These are phyloP conservation scores for Wasmannia auropunctata DNA, from an alignment of 1,140 invertebrate genomes.

Conservation along the genomic window DNA sequence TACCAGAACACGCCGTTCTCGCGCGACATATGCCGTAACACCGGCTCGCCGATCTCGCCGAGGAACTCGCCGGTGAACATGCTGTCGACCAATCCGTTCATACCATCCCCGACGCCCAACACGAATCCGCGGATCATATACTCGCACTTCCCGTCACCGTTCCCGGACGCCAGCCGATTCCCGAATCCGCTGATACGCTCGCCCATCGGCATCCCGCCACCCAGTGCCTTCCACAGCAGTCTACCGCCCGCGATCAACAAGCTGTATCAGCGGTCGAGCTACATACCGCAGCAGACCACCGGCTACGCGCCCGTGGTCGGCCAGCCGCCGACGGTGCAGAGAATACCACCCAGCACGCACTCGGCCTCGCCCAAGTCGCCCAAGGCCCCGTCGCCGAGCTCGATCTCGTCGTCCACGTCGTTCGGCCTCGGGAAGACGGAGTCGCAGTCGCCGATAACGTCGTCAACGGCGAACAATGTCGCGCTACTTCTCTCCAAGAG, in stretches of 20 bases:
- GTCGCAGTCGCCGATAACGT: slow-evolving; percentile 59
- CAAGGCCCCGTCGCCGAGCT: slow-evolving; percentile 69
- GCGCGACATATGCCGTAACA: slow-evolving; percentile 78
- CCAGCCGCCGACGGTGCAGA: slow-evolving; percentile 80
- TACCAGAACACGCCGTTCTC: slow-evolving; percentile 80
- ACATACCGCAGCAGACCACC: slow-evolving; percentile 78
- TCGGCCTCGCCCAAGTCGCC: slow-evolving; percentile 79
- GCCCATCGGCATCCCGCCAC: slow-evolving; percentile 78
- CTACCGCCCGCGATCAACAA: slow-evolving; percentile 83
- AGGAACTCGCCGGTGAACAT: slow-evolving; percentile 82
- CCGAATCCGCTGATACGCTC: slow-evolving; percentile 80
- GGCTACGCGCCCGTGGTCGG: slow-evolving; percentile 71
- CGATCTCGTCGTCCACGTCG: slow-evolving; percentile 59
- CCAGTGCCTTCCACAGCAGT: slow-evolving; percentile 84
- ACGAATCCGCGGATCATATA: slow-evolving; percentile 85
- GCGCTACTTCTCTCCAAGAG: slow-evolving; percentile 70
- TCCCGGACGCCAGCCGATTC: slow-evolving; percentile 79
- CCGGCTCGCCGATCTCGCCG: slow-evolving; percentile 78
- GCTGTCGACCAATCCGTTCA: slow-evolving; percentile 85
- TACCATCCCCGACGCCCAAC: slow-evolving; percentile 85
- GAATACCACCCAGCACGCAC: slow-evolving; percentile 81
- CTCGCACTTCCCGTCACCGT: slow-evolving; percentile 82
- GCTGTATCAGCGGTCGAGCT: slow-evolving; percentile 81
- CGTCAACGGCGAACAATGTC: slow-evolving; percentile 66
- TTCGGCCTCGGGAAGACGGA: slow-evolving; percentile 65